These are phyloP conservation scores for Apodemia hepburni DNA, from an alignment of 2,888 invertebrate species.

Conservation along the genomic window DNA sequence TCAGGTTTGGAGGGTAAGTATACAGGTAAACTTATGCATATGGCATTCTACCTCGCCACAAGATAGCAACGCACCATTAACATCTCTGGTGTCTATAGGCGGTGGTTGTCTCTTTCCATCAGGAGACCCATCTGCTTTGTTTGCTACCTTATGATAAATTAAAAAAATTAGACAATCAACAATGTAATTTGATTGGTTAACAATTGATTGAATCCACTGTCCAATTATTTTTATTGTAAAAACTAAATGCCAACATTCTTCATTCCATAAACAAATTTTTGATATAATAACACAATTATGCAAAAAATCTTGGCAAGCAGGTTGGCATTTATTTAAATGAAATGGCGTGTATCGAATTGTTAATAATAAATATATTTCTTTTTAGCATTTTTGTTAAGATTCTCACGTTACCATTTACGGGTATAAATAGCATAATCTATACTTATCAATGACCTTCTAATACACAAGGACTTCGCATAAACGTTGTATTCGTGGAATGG, in stretches of 20 bases:
- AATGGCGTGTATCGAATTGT: conserved; percentile 5
- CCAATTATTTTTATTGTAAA: background rate
- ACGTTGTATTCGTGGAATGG: too few relatives aligned
- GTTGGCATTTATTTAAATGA: background rate
- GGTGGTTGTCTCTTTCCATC: too few relatives aligned
- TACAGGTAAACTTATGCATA: too few relatives aligned
- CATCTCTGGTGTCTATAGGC: too few relatives aligned
- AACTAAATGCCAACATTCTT: background rate
- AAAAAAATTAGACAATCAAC: too few relatives aligned
- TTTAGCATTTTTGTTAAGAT: background rate
- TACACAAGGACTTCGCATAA: too few relatives aligned
- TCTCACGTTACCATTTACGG: background rate
- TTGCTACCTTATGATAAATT: too few relatives aligned
- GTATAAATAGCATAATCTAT: background rate
- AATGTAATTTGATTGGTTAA: background rate
- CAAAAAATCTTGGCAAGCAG: conserved; percentile 5
- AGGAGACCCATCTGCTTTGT: too few relatives aligned
- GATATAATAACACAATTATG: conserved; percentile 1
- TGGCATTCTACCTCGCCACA: too few relatives aligned
- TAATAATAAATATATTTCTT: background rate
- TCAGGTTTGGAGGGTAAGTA: too few relatives aligned
- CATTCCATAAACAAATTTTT: background rate
- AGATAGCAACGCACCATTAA: too few relatives aligned
- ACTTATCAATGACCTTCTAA: too few relatives aligned
- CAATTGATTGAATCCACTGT: background rate